Evolutionary conservation across 2,797 vertebrate genomes (phyloP).

Genomic region (Tadarida brasiliensis): DNA sequence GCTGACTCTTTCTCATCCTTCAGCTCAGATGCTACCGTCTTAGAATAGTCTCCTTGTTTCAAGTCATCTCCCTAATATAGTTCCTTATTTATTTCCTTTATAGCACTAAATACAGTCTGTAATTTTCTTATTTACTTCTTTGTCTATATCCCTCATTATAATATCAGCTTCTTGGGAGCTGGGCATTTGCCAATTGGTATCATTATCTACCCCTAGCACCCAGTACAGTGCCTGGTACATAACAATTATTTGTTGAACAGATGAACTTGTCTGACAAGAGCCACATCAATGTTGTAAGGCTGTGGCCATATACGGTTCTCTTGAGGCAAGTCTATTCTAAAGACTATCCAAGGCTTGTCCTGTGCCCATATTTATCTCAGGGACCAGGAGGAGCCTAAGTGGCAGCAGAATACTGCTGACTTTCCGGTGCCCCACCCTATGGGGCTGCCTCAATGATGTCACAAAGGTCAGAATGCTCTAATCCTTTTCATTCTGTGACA

Average conservation of each 20-base stretch:
- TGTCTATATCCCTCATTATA: not conserved
- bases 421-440: not conserved
- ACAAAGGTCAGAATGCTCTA: slow-evolving; percentile 66
- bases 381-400: not conserved
- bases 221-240: not conserved
- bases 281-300: not conserved
- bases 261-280: slow-evolving; percentile 47
- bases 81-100: slow-evolving; percentile 2
- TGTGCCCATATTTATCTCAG: not conserved
- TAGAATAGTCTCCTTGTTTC: not conserved
- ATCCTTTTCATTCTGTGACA: slow-evolving; percentile 56
- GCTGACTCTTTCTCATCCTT: not conserved
- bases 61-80: not conserved
- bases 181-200: not conserved
- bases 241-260: slow-evolving; percentile 13
- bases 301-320: not conserved
- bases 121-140: not conserved
- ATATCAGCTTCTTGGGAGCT: not conserved
- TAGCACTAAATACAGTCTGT: not conserved
- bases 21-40: not conserved
- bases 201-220: not conserved
- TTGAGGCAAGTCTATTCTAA: not conserved
- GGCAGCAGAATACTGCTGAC: not conserved
- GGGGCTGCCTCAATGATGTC: slow-evolving; percentile 60
- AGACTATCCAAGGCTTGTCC: not conserved